Evolutionary conservation across 2,113 vertebrate species (phyloP).

Genomic region (Steatornis caripensis): DNA sequence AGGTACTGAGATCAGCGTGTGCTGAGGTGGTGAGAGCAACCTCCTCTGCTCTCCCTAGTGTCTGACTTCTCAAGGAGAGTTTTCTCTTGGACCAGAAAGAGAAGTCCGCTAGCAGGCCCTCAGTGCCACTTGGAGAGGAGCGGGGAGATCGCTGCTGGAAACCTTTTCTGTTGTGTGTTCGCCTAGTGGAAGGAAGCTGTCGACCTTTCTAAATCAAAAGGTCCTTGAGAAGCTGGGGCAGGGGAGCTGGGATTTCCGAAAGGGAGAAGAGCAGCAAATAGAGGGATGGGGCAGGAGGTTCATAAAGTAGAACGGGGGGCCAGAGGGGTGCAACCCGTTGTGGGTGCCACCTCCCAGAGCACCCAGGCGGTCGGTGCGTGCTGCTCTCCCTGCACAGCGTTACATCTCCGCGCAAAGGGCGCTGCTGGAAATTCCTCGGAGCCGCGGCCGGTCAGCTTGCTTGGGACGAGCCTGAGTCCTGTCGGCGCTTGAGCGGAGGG

Average conservation of each 20-base stretch:
- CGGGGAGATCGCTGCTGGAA: fast-evolving
- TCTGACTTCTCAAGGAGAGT: background rate
- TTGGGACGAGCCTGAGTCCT: background rate
- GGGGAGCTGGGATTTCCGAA: background rate
- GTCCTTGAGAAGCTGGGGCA: background rate
- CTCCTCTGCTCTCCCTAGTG: background rate
- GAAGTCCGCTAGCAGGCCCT: background rate
- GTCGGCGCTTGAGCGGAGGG: background rate
- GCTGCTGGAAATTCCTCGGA: background rate
- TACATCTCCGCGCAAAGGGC: background rate
- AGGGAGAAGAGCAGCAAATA: background rate
- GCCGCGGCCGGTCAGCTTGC: background rate
- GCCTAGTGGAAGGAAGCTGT: background rate
- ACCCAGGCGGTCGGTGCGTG: background rate
- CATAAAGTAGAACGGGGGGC: background rate
- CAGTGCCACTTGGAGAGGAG: background rate
- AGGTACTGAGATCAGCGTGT: background rate
- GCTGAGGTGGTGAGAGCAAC: background rate
- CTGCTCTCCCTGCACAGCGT: background rate
- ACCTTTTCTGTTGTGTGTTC: background rate
- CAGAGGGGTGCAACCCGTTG: background rate
- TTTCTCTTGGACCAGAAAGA: background rate
- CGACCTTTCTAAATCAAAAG: background rate
- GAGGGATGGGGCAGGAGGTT: background rate
- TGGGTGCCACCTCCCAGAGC: background rate